Percentiles rank a stretch among this genome's conserved stretches.
These are phyloP conservation scores for Ichneumon xanthorius DNA, from an alignment of 2,888 invertebrate species.

Conservation along the genomic window DNA sequence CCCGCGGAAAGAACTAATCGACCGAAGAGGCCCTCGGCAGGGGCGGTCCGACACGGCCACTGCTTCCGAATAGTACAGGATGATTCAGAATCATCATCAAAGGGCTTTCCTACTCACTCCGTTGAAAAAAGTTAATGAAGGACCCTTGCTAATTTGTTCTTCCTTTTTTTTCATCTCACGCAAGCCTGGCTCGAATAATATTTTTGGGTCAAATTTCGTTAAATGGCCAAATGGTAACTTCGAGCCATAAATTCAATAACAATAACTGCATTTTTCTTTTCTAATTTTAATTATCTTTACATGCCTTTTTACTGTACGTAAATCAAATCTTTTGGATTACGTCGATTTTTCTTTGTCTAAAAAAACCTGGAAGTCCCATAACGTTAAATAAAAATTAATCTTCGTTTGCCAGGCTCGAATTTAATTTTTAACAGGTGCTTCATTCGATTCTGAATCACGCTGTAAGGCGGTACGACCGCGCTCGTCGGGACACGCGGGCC, in stretches of 20 bases:
- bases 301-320: no score
- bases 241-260: neutral
- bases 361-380: no score
- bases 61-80: conserved; percentile 26
- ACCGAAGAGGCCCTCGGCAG: conserved; percentile 28
- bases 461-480: conserved; percentile 31
- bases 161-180: neutral
- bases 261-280: neutral
- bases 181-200: neutral
- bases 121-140: conserved; percentile 1
- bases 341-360: no score
- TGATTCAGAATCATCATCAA: conserved; percentile 37
- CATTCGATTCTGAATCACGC: conserved; percentile 36
- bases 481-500: conserved; percentile 48
- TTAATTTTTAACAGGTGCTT: neutral
- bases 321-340: no score
- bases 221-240: neutral
- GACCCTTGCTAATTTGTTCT: neutral
- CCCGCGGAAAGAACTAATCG: conserved; percentile 49
- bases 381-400: no score
- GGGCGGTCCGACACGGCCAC: conserved; percentile 16
- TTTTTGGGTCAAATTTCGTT: neutral
- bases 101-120: neutral
- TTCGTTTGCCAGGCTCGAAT: neutral
- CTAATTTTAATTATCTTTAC: neutral